These are phyloP conservation scores for Porites rus DNA, from an alignment of 92 coral and sea anemone species.

Conservation along the genomic window DNA sequence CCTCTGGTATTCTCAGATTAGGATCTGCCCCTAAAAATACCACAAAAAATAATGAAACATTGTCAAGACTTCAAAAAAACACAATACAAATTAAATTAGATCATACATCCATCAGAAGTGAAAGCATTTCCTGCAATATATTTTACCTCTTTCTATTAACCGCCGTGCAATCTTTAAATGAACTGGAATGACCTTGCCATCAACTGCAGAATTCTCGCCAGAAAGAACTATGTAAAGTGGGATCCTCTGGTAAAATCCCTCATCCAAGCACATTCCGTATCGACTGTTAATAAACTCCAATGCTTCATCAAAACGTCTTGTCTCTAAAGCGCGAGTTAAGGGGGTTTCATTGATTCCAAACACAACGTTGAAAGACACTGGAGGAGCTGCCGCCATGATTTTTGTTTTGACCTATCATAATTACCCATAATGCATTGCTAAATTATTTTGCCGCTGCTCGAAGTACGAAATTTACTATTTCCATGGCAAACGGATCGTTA, in stretches of 20 bases:
- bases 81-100: background rate
- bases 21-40: conserved; percentile 76
- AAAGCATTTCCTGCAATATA: background rate
- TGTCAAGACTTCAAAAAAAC: background rate
- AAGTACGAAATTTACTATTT: background rate
- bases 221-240: conserved; percentile 88
- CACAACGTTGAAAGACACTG: conserved; percentile 70
- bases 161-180: conserved; percentile 83
- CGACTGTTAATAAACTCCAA: conserved; percentile 75
- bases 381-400: conserved; percentile 78
- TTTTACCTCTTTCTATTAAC: conserved; percentile 82
- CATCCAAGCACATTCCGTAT: conserved; percentile 82
- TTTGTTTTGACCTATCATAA: background rate
- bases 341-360: conserved; percentile 89
- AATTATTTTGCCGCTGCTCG: background rate
- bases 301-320: conserved; percentile 78
- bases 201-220: conserved; percentile 73
- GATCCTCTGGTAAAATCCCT: conserved; percentile 83
- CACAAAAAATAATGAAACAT: background rate
- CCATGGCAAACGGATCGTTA: conserved; percentile 24
- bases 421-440: conserved; percentile 25
- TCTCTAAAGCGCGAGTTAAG: conserved; percentile 79
- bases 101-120: too few species aligned
- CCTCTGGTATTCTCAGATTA: conserved; percentile 79
- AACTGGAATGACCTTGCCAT: conserved; percentile 82